Evolutionary conservation across 2,113 vertebrate genomes (phyloP), one percentile per base, ranked within the genome.

Genomic region (Oplegnathus fasciatus): DNA sequence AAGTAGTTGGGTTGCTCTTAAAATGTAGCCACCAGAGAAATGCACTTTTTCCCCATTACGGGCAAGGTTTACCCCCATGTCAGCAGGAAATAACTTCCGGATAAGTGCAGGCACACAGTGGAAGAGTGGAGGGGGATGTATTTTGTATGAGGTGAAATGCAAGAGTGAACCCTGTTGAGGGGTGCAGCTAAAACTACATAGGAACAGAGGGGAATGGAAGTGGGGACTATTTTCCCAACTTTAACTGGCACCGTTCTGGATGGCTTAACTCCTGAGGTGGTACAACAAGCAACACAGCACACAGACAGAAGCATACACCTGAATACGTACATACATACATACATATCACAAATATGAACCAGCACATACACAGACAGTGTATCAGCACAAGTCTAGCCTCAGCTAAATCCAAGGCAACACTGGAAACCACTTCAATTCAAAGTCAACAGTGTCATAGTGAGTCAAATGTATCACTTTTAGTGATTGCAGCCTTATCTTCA

Each of bases 31-130:
- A 89, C 80, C 11, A 34, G 89, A 90, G 88, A 90, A 78, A 88
- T 78, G 73, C 71, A 84, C 84, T 83, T 76, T 74, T 68, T 48
- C 46, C 57, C 89, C 80, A 85, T 89, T 83, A 91, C 18, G n/a
- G 84, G 65, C 71, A 28, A 58, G 68, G 74, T 89, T 88, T 89
- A 78, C 79, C 70, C 74, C 60, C 42, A 75, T 78, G 90, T 91
- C 91, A 92, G 94, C 91, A 87, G 55, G 86, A 95, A 92, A 88
- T 82, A 72, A 91, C 84, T 90, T 92, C 76, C 26, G 79, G 86
- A 84, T 83, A 87, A 91, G 91, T 93, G 88, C 88, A 85, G 76
- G 60, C 72, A 55, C 62, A 44, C n/a, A 4, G 15, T 65, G 80
- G 46, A 66, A 86, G 50, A 88, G 85, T 78, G 79, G 37, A 82